phyloP scores from a whole-genome alignment of 2,888 invertebrate genomes.

The Thumatha senex region DNA sequence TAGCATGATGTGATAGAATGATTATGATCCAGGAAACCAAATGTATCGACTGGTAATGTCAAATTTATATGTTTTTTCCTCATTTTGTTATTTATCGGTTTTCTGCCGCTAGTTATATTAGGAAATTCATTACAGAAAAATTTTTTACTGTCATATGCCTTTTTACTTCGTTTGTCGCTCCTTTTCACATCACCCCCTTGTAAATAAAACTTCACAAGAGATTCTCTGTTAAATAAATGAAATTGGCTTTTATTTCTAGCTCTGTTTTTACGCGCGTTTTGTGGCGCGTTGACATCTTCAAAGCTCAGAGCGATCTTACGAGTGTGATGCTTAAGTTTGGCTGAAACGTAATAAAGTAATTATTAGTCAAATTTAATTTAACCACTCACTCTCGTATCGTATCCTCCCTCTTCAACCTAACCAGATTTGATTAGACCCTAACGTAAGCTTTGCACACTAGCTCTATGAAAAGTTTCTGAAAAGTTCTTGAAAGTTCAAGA shows the following conservation, averaged over 20 bases:
- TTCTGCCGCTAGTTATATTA: slow-evolving; percentile 11
- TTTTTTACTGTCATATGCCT: slow-evolving; percentile 8
- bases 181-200: slow-evolving; percentile 7
- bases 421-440: too few species aligned
- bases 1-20: slow-evolving; percentile 10
- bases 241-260: slow-evolving; percentile 9
- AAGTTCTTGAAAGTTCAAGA: too few species aligned
- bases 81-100: slow-evolving; percentile 2
- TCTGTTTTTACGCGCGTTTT: background rate
- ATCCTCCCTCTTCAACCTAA: too few species aligned
- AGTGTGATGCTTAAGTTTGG: slow-evolving; percentile 6
- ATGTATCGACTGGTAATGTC: slow-evolving; percentile 24
- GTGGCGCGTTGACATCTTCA: slow-evolving; percentile 6
- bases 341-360: slow-evolving; percentile 22
- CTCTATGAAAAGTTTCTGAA: too few species aligned
- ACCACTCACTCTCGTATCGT: too few species aligned
- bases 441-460: too few species aligned
- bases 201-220: slow-evolving; percentile 3
- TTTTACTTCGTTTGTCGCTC: slow-evolving; percentile 3
- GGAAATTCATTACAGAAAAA: slow-evolving; percentile 11
- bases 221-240: slow-evolving; percentile 15
- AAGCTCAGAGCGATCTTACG: slow-evolving; percentile 16
- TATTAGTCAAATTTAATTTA: too few species aligned
- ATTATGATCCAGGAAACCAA: slow-evolving; percentile 31
- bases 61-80: background rate